Base-by-base conservation (phyloP, 2,797 vertebrate genomes). In the Coregonus suidteri region DNA sequence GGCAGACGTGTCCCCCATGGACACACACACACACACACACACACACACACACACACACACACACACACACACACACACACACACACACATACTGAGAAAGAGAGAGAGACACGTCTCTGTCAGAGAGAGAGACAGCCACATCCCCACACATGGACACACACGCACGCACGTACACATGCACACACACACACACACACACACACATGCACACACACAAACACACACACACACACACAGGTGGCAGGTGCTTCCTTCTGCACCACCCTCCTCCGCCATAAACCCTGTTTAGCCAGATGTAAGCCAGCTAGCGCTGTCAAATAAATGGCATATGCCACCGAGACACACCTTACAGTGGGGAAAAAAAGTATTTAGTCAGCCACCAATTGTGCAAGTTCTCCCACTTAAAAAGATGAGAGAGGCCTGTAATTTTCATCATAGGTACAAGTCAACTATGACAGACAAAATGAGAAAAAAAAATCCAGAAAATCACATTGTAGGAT, bases 1-100 rank as follows among this genome's bases (percentile, higher is more conserved):
- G 41, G 41, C 64, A 81, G 72, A 68, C 67, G 54, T 79, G 77
- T 83, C 73, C 7, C 9, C 41, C 82, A 0, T 16, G 75, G 84
- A 83, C 84, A 81, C 51, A 74, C 41, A 47, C 41, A 47, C 41
- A 41, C 7, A 47, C 78, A 52, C 41, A 6, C 54, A 66, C 77
- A 37, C 37, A 37, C 37, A 37, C 41, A 6, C 54, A 66, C 77
- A 37, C 37, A 37, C 37, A 37, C 41, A 47, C 41, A 47, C 41
- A 41, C 7, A 47, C 78, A n/a, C n/a, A n/a, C n/a, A n/a, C n/a
- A n/a, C n/a, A n/a, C n/a, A n/a, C n/a, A n/a, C 41, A 41, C 41
- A 6, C 54, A 66, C 77, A 37, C 37, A 37, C 37, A 37, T 6
- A 37, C 35, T 35, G 35, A 35, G 35, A 35, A 4, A 35, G 4